Evolutionary conservation across 2,797 vertebrate genomes (phyloP), one percentile per base, ranked within the genome.

Genomic region (Mergus octosetaceus): DNA sequence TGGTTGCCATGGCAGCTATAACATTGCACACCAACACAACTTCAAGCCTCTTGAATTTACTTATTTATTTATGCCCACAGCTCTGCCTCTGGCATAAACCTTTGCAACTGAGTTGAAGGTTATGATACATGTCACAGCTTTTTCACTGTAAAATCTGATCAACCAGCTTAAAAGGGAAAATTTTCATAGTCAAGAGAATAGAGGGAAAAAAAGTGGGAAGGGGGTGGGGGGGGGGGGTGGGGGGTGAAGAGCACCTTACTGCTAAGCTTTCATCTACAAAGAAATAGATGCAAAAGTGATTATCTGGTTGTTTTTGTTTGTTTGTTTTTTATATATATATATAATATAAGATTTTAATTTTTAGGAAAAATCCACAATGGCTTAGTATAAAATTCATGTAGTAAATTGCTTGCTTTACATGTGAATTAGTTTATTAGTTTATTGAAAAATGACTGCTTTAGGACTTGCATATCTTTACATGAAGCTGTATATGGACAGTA

Each of bases 31-130:
- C 43, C 24, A 45, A 41, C 85, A 93, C 39, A 2, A 47, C 92
- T 91, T 90, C 75, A 90, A 62, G 32, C 15, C 62, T 68, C 27
- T 85, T 91, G 38, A 90, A 94, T 93, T 91, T 93, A 95, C 93
- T 96, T 94, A 88, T 89, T 91, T 96, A 89, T 79, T 96, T 95
- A 80, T 90, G 95, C 96, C 89, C 79, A 56, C 47, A 95, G 94
- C 58, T 93, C 95, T 91, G 94, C 94, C 90, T 95, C 80, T 76
- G 93, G 95, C 95, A 64, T 84, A 93, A 96, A 94, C 72, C 85
- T 96, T 92, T 95, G 80, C 75, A 71, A 30, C 60, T 85, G 62
- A 94, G 60, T 70, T 95, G 90, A 93, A 96, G 60, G 89, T 94
- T 96, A 95, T 94, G 94, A 95, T 93, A 86, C 25, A 49, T 85